phyloP scores from a whole-genome alignment of 1,140 invertebrate species.

The Drosophila ironensis region DNA sequence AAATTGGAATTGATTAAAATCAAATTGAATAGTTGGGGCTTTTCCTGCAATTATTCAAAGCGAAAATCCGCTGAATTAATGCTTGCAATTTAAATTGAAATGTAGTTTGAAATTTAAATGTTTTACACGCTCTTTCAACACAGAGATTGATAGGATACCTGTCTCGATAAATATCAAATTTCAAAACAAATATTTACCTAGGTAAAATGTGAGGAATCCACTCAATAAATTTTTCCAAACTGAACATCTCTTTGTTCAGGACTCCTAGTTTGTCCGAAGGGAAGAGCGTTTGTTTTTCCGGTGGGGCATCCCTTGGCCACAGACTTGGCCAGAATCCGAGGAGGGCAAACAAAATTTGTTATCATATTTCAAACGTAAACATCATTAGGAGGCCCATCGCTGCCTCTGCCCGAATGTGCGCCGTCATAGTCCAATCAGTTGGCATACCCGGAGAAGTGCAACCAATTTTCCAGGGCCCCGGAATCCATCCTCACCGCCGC shows the following conservation, averaged over 20 bases:
- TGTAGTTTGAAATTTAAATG: too few species aligned
- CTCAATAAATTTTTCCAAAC: too few species aligned
- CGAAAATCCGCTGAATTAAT: too few species aligned
- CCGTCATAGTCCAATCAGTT: conserved; percentile 37
- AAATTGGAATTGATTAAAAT: too few species aligned
- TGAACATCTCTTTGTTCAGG: background rate
- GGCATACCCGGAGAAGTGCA: conserved; percentile 27
- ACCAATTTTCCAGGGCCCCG: conserved; percentile 10
- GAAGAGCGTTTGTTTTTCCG: background rate
- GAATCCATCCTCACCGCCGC: background rate
- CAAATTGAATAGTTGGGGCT: too few species aligned
- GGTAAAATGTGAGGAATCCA: background rate
- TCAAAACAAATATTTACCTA: background rate
- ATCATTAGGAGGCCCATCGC: conserved; percentile 33
- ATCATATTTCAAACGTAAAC: conserved; percentile 41
- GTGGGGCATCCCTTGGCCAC: background rate
- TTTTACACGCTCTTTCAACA: too few species aligned
- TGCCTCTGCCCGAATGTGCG: conserved; percentile 17
- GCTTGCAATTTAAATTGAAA: too few species aligned
- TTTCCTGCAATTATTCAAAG: too few species aligned
- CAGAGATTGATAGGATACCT: too few species aligned
- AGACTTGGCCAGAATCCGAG: conserved; percentile 2
- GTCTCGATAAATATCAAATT: too few species aligned
- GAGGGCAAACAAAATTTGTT: conserved; percentile 35
- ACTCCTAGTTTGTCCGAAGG: background rate